Conservation (phyloP, 2,888 invertebrate genomes). For the Polietes domitor region DNA sequence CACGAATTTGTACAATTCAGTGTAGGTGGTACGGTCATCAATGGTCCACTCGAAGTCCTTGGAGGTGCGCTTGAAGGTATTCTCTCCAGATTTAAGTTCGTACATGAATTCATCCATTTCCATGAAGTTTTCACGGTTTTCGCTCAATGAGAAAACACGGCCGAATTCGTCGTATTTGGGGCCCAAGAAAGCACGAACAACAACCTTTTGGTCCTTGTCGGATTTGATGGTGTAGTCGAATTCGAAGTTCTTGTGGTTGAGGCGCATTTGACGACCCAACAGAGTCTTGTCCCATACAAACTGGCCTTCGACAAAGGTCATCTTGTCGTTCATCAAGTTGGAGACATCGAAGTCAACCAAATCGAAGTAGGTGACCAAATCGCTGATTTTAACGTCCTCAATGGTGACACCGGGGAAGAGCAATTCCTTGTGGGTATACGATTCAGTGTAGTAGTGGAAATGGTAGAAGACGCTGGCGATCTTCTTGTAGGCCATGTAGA, state of each 20-base stretch:
- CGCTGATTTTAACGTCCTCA: conserved; percentile 84
- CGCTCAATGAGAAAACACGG: conserved; percentile 81
- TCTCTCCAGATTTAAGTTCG: conserved; percentile 83
- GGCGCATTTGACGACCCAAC: conserved; percentile 84
- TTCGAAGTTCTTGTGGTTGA: conserved; percentile 87
- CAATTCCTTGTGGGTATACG: conserved; percentile 85
- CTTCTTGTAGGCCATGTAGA: conserved; percentile 86
- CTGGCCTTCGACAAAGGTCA: conserved; percentile 63
- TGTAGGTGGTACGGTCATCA: conserved; percentile 82
- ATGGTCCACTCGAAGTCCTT: conserved; percentile 80
- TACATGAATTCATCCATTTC: conserved; percentile 85
- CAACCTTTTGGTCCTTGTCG: conserved; percentile 82
- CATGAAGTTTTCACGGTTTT: conserved; percentile 84
- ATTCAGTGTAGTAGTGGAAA: conserved; percentile 83
- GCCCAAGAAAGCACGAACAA: conserved; percentile 23
- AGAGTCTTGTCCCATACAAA: conserved; percentile 76
- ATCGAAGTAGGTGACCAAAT: conserved; percentile 86
- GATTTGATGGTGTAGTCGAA: conserved; percentile 84
- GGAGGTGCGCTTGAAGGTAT: conserved; percentile 75
- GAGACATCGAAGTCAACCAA: conserved; percentile 84
- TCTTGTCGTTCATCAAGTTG: conserved; percentile 67
- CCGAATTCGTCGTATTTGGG: conserved; percentile 78
- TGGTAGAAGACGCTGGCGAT: conserved; percentile 83
- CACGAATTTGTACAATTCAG: conserved; percentile 81
- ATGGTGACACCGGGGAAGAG: conserved; percentile 84